These are phyloP conservation scores for Sebastes schlegelii DNA, from an alignment of 2,113 vertebrate genomes.

Conservation along the genomic window DNA sequence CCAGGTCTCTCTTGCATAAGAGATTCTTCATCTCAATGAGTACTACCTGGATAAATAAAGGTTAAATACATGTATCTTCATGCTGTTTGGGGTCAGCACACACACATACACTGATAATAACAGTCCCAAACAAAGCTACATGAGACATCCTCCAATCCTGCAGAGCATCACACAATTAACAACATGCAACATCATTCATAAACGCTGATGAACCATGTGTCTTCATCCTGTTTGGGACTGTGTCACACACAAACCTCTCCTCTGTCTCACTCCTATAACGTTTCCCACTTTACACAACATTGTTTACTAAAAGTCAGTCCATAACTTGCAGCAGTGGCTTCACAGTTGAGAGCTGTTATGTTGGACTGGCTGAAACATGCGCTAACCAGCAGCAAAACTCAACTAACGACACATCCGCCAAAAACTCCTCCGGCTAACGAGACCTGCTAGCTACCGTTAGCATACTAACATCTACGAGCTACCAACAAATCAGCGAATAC, in stretches of 20 bases:
- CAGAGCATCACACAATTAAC: neutral
- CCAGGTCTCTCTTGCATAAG: too few species aligned
- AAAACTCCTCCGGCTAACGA: conserved; percentile 24
- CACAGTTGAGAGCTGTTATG: neutral
- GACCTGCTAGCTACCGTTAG: conserved; percentile 64
- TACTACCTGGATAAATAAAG: too few species aligned
- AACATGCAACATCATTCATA: neutral
- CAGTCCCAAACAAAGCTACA: too few species aligned
- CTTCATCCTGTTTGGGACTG: conserved; percentile 88
- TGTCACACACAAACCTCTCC: too few species aligned
- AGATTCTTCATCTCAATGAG: too few species aligned
- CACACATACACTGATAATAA: too few species aligned
- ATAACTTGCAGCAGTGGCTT: too few species aligned
- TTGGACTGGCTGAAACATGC: neutral
- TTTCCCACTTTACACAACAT: too few species aligned
- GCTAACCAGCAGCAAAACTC: conserved; percentile 9
- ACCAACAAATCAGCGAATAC: conserved; percentile 18
- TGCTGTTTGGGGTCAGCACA: conserved; percentile 85
- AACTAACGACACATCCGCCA: conserved; percentile 41
- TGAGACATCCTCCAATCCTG: conserved; percentile 85
- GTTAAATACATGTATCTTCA: conserved; percentile 67
- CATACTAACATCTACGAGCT: conserved; percentile 26
- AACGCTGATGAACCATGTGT: neutral
- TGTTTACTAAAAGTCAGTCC: too few species aligned
- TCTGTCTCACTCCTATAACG: too few species aligned